phyloP scores from a whole-genome alignment of 2,113 vertebrate species.

The Pelecanoides urinatrix region DNA sequence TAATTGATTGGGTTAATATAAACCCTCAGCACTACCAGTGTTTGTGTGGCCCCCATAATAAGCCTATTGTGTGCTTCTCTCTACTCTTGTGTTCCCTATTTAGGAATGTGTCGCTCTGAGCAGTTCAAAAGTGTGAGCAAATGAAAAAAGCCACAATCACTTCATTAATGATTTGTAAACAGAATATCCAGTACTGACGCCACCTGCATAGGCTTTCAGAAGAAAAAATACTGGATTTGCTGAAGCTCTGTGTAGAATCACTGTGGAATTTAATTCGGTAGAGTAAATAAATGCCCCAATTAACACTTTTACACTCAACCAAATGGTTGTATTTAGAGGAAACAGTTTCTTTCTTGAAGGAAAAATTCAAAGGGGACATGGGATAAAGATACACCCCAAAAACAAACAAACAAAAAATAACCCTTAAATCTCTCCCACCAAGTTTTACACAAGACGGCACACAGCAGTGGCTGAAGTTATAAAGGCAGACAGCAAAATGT shows the following conservation, averaged over 20 bases:
- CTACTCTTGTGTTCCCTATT: conserved; percentile 66
- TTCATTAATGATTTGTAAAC: conserved; percentile 80
- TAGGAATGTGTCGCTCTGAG: conserved; percentile 66
- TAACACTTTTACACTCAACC: conserved; percentile 41
- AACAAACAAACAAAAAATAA: conserved; percentile 51
- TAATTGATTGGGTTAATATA: conserved; percentile 78
- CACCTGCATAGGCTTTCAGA: conserved; percentile 62
- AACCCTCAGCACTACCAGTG: conserved; percentile 63
- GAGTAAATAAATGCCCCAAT: conserved; percentile 51
- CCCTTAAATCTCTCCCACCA: not conserved
- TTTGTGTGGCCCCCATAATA: conserved; percentile 73
- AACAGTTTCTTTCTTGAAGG: conserved; percentile 50
- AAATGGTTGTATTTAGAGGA: conserved; percentile 26
- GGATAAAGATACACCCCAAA: conserved; percentile 24
- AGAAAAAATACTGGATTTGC: conserved; percentile 55
- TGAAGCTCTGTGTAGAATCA: conserved; percentile 35
- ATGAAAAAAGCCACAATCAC: conserved; percentile 70
- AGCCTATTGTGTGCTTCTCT: conserved; percentile 67
- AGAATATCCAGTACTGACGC: conserved; percentile 55
- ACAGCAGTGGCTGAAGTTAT: not conserved
- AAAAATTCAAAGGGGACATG: conserved; percentile 38
- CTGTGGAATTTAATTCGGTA: conserved; percentile 35
- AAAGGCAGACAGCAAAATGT: conserved; percentile 2
- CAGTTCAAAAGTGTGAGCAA: conserved; percentile 72
- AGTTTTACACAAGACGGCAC: not conserved